phyloP scores from a whole-genome alignment of 2,888 invertebrate species.

The Aphrophora alni region DNA sequence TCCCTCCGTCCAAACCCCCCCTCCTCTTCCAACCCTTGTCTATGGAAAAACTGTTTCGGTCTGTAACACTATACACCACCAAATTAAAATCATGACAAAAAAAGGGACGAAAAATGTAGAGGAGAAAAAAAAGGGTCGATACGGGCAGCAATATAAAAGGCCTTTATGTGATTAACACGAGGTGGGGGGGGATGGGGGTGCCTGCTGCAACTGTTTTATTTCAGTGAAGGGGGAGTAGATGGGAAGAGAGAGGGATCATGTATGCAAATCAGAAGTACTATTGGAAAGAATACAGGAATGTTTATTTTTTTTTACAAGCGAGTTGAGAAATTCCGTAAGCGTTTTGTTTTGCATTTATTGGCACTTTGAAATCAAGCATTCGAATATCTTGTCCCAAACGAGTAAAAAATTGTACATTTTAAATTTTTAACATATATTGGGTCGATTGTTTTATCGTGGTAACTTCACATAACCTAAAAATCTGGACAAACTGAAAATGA shows the following conservation, averaged over 20 bases:
- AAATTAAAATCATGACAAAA: conserved; percentile 9
- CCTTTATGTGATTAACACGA: conserved; percentile 3
- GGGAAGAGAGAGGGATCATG: neutral
- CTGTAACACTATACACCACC: neutral
- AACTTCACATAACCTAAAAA: too few relatives aligned
- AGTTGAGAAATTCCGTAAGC: neutral
- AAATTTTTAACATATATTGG: too few relatives aligned
- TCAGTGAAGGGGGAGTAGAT: too few relatives aligned
- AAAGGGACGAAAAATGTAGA: neutral
- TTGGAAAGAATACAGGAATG: neutral
- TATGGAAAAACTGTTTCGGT: neutral
- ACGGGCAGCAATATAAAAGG: neutral
- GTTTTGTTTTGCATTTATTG: too few relatives aligned
- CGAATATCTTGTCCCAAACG: too few relatives aligned
- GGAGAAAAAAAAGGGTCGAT: neutral
- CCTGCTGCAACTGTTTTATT: conserved; percentile 9
- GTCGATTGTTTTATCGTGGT: too few relatives aligned
- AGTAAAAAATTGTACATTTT: too few relatives aligned
- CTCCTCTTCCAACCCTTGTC: neutral
- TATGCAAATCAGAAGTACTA: neutral
- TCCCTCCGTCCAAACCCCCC: neutral
- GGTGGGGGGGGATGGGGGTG: neutral
- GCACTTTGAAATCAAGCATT: too few relatives aligned
- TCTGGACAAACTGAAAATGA: too few relatives aligned
- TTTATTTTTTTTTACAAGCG: neutral